Evolutionary conservation across 2,888 invertebrate genomes (phyloP).

Genomic region (Acleris laterana): DNA sequence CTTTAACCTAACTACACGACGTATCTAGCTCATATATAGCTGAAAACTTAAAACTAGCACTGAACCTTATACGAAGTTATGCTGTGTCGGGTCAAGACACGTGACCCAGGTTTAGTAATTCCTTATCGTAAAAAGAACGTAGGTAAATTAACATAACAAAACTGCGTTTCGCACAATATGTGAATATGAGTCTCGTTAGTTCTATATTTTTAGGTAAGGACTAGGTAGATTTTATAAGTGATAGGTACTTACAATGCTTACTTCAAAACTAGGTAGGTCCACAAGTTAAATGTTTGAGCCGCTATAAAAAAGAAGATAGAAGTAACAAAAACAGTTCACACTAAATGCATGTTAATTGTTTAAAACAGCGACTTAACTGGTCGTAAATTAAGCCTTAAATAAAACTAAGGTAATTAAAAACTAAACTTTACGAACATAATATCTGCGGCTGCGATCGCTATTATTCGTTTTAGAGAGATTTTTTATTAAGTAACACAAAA

Average conservation of each 20-base stretch:
- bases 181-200: neutral
- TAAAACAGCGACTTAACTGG: conserved; percentile 1
- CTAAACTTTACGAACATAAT: neutral
- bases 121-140: no score
- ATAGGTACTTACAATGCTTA: neutral
- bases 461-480: no score
- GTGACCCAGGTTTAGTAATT: no score
- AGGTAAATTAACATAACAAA: no score
- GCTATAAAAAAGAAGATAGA: neutral
- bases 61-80: no score
- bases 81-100: no score
- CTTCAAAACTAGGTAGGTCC: conserved; percentile 32
- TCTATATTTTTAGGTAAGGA: neutral
- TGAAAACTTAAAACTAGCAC: no score
- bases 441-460: no score
- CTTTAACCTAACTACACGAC: no score
- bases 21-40: no score
- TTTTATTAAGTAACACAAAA: no score
- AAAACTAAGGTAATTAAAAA: neutral
- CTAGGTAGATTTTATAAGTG: conserved; percentile 1
- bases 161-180: no score
- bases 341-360: conserved; percentile 33
- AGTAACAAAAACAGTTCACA: conserved; percentile 15
- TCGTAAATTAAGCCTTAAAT: neutral
- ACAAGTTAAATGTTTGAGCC: conserved; percentile 24